Evolutionary conservation across 2,888 invertebrate genomes (phyloP).

Genomic region (Teinopalpus imperialis): DNA sequence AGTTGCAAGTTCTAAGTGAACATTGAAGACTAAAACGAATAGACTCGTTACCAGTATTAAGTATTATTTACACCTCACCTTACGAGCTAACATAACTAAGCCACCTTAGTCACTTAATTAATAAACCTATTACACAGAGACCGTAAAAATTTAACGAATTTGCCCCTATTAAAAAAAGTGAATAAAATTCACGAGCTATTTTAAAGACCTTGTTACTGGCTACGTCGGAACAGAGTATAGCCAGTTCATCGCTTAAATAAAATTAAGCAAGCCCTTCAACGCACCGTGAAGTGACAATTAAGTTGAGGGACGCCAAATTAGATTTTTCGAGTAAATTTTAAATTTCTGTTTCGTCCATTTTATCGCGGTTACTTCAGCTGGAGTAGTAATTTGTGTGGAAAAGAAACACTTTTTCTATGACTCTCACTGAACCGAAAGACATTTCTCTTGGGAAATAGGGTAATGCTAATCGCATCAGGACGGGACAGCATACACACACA

Average conservation of each 20-base stretch:
- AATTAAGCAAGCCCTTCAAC: constrained; percentile 20
- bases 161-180: constrained; percentile 1
- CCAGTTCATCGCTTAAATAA: constrained; percentile 21
- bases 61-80: no score
- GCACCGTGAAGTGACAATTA: constrained; percentile 23
- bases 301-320: constrained; percentile 22
- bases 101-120: no score
- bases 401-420: constrained; percentile 1
- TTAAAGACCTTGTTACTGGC: constrained; percentile 15
- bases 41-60: no score
- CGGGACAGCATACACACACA: constrained; percentile 43
- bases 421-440: background rate
- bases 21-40: no score
- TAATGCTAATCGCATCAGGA: constrained; percentile 55
- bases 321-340: constrained; percentile 22
- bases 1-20: no score
- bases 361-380: background rate
- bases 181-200: constrained; percentile 6
- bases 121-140: no score
- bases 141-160: no score
- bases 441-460: constrained; percentile 36
- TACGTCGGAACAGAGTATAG: constrained; percentile 12
- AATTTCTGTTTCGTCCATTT: constrained; percentile 3
- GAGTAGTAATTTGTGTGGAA: background rate
- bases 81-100: no score